A percentile compares a stretch with the other conserved stretches of the same genome.
Evolutionary conservation across 1,140 invertebrate genomes (phyloP).

Genomic region (Andrena cerasifolii): DNA sequence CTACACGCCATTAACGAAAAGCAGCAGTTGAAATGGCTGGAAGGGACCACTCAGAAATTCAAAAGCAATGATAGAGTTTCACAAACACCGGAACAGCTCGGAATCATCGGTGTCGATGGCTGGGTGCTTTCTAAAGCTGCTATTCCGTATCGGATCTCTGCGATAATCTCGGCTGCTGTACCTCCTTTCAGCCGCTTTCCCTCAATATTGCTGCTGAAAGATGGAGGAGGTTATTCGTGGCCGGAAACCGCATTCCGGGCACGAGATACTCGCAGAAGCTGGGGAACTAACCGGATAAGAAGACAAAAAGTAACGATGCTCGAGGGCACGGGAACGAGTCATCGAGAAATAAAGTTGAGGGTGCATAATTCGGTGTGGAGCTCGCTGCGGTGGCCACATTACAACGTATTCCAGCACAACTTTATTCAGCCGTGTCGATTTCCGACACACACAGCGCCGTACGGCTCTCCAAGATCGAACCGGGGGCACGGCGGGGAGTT

Average conservation of each 20-base stretch:
- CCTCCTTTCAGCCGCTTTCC: conserved; percentile 32
- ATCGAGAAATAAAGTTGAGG: conserved; percentile 64
- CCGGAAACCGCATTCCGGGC: conserved; percentile 36
- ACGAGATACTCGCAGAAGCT: conserved; percentile 34
- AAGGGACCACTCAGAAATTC: too few relatives aligned
- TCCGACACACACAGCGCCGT: conserved; percentile 13
- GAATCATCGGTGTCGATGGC: conserved; percentile 28
- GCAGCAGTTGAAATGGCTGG: too few relatives aligned
- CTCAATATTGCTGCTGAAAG: conserved; percentile 24
- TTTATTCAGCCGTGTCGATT: conserved; percentile 17
- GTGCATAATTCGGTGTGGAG: conserved; percentile 58
- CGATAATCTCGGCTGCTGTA: conserved; percentile 50
- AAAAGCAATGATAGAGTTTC: conserved; percentile 33
- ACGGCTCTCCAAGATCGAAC: conserved; percentile 29
- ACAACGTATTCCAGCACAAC: neutral
- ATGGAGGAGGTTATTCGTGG: conserved; percentile 24
- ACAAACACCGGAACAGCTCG: neutral
- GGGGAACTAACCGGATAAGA: conserved; percentile 11
- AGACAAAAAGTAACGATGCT: conserved; percentile 37
- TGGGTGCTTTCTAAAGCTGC: conserved; percentile 25
- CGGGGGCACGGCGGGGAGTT: neutral
- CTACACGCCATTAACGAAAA: too few relatives aligned
- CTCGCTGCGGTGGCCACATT: neutral
- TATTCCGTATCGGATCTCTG: conserved; percentile 37
- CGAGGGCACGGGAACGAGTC: neutral